Base-by-base conservation (phyloP, 1,140 invertebrate genomes). In the Venturia canescens region DNA sequence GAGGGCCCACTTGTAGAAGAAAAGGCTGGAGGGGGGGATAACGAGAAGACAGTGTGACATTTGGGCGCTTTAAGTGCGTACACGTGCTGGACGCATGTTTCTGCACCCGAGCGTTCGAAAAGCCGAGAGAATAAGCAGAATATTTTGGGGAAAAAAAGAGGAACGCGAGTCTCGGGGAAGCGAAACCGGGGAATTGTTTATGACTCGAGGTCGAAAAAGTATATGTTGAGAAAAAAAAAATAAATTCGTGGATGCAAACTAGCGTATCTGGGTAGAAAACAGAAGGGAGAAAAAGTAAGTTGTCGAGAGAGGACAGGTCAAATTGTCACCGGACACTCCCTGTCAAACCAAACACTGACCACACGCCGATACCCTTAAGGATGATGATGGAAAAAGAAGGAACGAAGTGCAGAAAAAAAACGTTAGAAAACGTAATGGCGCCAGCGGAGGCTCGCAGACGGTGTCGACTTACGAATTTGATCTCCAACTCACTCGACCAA, bases 301-400 rank as follows among this genome's bases (percentile, higher is more conserved):
- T 9, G 9, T 4, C 3, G 70, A 77, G 27, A 77, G 84, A 84
- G 79, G 82, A 81, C 80, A 80, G 75, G 83, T 79, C 71, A 48
- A 34, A 18, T 21, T 26, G 63, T 82, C 72, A 77, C 69, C 79
- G 79, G 83, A 87, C 84, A 87, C 81, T 82, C 70, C 83, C 86
- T 89, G 88, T 89, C 89, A 86, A 83, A 86, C 86, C 86, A 87
- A 90, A 89, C 86, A 88, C 79, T 84, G 87, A 88, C 86, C 88
- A 89, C 86, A 84, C 87, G 81, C 81, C 83, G 75, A 38, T 26
- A 16, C 50, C 23, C 23, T 26, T 53, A 16, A 53, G 15, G 50
- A 53, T 21, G 4, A 53, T 53, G 15, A 21, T 6, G 15, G 15
- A 53, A 21, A 21, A 21, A 21, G 15, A 53, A 53, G 50, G 4